phyloP scores from a whole-genome alignment of 2,113 vertebrate species.

The Poeciliopsis retropinna region DNA sequence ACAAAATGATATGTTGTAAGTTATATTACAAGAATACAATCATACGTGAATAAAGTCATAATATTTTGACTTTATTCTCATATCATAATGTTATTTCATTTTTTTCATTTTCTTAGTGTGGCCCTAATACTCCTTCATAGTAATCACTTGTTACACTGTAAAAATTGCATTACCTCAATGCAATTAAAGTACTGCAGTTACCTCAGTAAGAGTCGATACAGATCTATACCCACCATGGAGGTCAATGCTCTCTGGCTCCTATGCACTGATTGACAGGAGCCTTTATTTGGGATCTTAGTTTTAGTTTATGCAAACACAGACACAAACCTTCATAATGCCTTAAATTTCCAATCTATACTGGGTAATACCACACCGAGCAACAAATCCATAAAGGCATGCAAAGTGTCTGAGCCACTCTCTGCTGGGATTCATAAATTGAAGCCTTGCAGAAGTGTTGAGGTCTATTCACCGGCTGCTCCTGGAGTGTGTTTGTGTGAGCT shows the following conservation, averaged over 20 bases:
- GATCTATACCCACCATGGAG: neutral
- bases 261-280: neutral
- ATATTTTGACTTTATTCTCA: too few species aligned
- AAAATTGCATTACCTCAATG: neutral
- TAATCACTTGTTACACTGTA: neutral
- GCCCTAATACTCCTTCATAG: too few species aligned
- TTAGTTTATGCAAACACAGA: conserved; percentile 7
- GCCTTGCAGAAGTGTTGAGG: conserved; percentile 30
- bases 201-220: neutral
- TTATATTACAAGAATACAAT: too few species aligned
- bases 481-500: conserved; percentile 38
- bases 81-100: too few species aligned
- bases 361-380: neutral
- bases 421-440: conserved; percentile 10
- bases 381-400: conserved; percentile 12
- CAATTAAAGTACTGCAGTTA: too few species aligned
- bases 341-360: neutral
- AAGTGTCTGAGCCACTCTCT: neutral
- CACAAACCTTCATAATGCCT: conserved; percentile 8
- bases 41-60: too few species aligned
- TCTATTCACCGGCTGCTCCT: conserved; percentile 27
- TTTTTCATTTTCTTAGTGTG: too few species aligned
- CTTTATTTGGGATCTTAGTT: neutral
- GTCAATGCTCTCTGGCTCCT: neutral
- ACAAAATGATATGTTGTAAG: too few species aligned